Evolutionary conservation across 1,140 invertebrate species (phyloP), one percentile per base, ranked within the genome.

Genomic region (Chlorops oryzae): DNA sequence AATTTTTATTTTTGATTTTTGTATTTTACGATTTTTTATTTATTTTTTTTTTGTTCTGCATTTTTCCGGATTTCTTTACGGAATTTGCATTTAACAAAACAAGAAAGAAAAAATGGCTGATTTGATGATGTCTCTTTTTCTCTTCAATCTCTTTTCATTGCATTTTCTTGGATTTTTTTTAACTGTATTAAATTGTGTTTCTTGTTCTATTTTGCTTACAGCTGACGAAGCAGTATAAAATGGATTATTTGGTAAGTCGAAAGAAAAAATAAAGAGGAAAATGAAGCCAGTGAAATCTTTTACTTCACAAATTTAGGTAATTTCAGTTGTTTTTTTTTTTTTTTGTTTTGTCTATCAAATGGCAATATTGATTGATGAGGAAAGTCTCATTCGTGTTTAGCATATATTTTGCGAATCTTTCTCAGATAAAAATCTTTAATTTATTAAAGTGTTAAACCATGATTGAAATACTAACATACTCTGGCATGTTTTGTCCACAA

Each of bases 241-340:
- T 60, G 52, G 61, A 68, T n/a, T 54, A 59, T 44, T 54, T 68
- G 25, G 65, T 68, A 58, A 63, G 65, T 65, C 47, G 23, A 57
- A 57, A 57, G 40, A 23, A n/a, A n/a, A n/a, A n/a, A n/a, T n/a
- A n/a, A n/a, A n/a, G n/a, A n/a, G n/a, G n/a, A n/a, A n/a, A n/a
- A n/a, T n/a, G n/a, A n/a, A n/a, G n/a, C n/a, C n/a, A n/a, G n/a
- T n/a, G n/a, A n/a, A n/a, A n/a, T n/a, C n/a, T n/a, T n/a, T n/a
- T n/a, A n/a, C n/a, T n/a, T n/a, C n/a, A n/a, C 27, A 32, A 7
- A 32, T 32, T 32, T 32, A 9, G n/a, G n/a, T 7, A 32, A 9
- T 32, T 32, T 32, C 27, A 32, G 27, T 9, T n/a, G 7, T 32
- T 32, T 32, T 32, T 32, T 32, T 32, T 32, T 32, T 32, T 9